These are phyloP conservation scores for Hozukius guyotensis DNA, from an alignment of 2,797 vertebrate genomes.

Conservation along the genomic window DNA sequence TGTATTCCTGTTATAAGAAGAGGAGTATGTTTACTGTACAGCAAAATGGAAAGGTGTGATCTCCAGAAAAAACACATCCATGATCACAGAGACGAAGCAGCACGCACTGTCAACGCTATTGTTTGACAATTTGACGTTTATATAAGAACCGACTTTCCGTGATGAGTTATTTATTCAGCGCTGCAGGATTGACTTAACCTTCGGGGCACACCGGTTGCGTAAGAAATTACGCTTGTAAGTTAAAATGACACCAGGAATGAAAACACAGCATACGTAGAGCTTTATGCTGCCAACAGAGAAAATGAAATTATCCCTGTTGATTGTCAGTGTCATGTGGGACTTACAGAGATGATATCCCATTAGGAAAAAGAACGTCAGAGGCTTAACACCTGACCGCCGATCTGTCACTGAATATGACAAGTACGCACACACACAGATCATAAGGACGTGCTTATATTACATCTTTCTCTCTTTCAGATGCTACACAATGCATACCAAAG, in stretches of 20 bases:
- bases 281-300: neutral
- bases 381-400: conserved; percentile 18
- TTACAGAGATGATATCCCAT: conserved; percentile 25
- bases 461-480: neutral
- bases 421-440: neutral
- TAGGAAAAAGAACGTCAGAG: conserved; percentile 15
- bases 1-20: conserved; percentile 13
- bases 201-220: neutral
- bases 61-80: neutral
- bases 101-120: neutral
- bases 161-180: conserved; percentile 4
- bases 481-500: neutral
- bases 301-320: neutral
- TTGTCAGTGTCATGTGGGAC: conserved; percentile 16
- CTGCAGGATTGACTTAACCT: neutral
- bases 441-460: neutral
- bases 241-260: neutral
- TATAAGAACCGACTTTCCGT: conserved; percentile 1
- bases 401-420: conserved; percentile 16
- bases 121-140: conserved; percentile 2
- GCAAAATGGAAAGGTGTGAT: neutral
- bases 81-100: conserved; percentile 16
- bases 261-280: neutral
- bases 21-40: conserved; percentile 18
- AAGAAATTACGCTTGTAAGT: neutral